phyloP scores from a whole-genome alignment of 2,113 vertebrate genomes.

The Bambusicola thoracicus region DNA sequence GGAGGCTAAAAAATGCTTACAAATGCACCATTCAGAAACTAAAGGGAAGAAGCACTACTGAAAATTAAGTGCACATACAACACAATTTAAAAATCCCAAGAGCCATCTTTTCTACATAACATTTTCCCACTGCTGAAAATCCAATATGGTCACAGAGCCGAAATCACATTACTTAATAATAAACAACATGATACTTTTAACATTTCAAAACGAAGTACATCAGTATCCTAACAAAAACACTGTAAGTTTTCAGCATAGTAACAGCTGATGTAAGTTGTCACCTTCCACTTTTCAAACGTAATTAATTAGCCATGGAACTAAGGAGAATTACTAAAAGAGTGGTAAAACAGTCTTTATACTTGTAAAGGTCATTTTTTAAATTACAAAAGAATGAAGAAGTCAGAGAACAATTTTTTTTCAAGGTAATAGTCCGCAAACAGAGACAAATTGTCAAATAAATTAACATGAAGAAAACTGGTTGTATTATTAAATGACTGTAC shows the following conservation, averaged over 20 bases:
- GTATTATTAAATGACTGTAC: neutral
- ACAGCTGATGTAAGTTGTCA: neutral
- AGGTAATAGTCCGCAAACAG: neutral
- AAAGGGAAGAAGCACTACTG: neutral
- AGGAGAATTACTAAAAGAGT: neutral
- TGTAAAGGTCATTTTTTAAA: neutral
- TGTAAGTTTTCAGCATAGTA: neutral
- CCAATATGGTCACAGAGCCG: neutral
- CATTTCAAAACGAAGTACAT: neutral
- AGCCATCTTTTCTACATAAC: neutral
- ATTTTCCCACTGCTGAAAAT: neutral
- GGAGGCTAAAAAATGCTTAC: neutral
- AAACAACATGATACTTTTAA: neutral
- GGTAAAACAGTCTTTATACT: neutral
- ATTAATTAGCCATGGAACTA: neutral
- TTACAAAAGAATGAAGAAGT: neutral
- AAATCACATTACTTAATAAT: neutral
- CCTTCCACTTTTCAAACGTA: neutral
- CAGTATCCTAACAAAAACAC: neutral
- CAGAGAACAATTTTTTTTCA: neutral
- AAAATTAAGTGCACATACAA: neutral
- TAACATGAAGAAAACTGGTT: neutral
- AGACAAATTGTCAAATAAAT: neutral
- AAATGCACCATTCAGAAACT: neutral
- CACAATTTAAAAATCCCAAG: neutral